Evolutionary conservation across 2,113 vertebrate species (phyloP).

Genomic region (Lycaon pictus): DNA sequence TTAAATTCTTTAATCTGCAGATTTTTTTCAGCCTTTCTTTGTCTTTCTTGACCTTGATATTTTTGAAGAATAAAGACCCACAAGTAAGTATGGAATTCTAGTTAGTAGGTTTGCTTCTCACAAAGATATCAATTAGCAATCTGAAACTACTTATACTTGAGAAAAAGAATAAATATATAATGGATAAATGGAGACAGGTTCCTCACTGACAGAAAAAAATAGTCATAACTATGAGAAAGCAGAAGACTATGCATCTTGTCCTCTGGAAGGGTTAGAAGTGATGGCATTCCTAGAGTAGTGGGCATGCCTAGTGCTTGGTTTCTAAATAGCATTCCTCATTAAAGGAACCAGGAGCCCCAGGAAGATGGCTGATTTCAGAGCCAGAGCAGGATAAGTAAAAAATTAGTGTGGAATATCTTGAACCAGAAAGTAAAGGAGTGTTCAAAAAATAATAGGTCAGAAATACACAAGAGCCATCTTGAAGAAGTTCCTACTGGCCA

Average conservation of each 20-base stretch:
- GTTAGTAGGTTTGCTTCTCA: background rate
- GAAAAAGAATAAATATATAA: background rate
- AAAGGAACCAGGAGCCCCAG: background rate
- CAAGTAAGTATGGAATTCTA: background rate
- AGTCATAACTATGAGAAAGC: background rate
- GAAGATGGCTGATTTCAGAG: background rate
- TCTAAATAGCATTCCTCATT: background rate
- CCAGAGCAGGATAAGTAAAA: background rate
- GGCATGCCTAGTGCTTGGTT: background rate
- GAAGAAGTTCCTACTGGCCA: background rate
- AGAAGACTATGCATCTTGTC: background rate
- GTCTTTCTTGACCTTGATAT: background rate
- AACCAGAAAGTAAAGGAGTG: background rate
- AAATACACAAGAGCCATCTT: background rate
- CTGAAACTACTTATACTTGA: constrained; percentile 17
- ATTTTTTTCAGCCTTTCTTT: constrained; percentile 13
- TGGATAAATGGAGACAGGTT: background rate
- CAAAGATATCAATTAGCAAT: background rate
- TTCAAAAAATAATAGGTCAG: background rate
- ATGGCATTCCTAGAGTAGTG: fast-evolving
- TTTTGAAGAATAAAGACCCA: background rate
- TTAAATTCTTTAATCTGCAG: background rate
- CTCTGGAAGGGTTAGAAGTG: background rate
- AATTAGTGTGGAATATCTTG: background rate
- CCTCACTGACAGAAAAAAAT: background rate